These are phyloP conservation scores for Philopotamus ludificatus DNA, from an alignment of 1,140 invertebrate species.

Conservation along the genomic window DNA sequence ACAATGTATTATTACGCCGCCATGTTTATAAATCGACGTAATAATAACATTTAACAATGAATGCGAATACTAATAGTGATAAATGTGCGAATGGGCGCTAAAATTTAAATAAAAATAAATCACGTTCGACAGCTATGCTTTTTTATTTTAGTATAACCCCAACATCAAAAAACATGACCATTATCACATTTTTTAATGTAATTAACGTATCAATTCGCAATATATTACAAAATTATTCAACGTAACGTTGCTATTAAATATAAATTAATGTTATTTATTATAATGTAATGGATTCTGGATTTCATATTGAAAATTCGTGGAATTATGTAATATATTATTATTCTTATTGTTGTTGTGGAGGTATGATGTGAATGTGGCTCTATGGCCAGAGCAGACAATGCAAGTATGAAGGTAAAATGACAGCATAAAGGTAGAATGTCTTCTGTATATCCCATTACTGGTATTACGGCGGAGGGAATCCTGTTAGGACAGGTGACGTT, in stretches of 20 bases:
- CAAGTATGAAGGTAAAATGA: background rate
- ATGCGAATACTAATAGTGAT: too few relatives aligned
- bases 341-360: background rate
- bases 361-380: background rate
- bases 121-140: too few relatives aligned
- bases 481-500: constrained; percentile 11
- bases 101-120: too few relatives aligned
- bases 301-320: background rate
- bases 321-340: background rate
- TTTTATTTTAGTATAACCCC: too few relatives aligned
- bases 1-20: too few relatives aligned
- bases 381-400: background rate
- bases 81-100: too few relatives aligned
- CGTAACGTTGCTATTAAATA: background rate
- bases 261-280: background rate
- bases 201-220: too few relatives aligned
- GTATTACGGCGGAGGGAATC: constrained; percentile 4
- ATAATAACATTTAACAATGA: too few relatives aligned
- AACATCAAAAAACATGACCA: too few relatives aligned
- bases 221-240: background rate
- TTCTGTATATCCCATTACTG: constrained; percentile 13
- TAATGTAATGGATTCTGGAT: background rate
- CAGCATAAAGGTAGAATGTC: background rate
- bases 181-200: too few relatives aligned
- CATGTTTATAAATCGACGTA: too few relatives aligned